Conservation (phyloP, 2,797 vertebrate species). For the Orestias chungarensis region DNA sequence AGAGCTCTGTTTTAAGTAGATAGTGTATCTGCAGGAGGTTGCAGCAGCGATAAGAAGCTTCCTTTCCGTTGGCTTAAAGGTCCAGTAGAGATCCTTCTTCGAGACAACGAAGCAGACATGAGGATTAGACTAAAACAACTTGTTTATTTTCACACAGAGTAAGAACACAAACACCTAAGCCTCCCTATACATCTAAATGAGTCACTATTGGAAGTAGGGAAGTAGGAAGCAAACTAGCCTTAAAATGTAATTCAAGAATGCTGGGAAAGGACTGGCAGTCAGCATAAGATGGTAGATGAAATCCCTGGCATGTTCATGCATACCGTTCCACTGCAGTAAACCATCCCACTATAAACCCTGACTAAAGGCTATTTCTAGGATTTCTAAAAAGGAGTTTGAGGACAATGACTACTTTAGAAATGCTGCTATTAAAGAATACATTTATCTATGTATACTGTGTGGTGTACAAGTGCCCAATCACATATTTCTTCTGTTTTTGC, state of each 20-base stretch:
- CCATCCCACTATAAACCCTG: conserved; percentile 22
- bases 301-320: conserved; percentile 34
- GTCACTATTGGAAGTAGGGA: conserved; percentile 16
- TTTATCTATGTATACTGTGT: background rate
- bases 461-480: background rate
- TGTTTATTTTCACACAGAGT: conserved; percentile 12
- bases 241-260: conserved; percentile 48
- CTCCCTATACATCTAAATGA: conserved; percentile 15
- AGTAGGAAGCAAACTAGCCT: conserved; percentile 22
- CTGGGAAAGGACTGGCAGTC: conserved; percentile 50
- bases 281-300: conserved; percentile 42
- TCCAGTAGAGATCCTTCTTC: conserved; percentile 7
- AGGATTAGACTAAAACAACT: conserved; percentile 3
- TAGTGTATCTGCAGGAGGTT: conserved; percentile 29
- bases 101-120: conserved; percentile 6
- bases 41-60: conserved; percentile 46
- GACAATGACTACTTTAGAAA: background rate
- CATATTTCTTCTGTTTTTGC: background rate
- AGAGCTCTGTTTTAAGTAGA: conserved; percentile 21
- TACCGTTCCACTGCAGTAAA: conserved; percentile 35
- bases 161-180: conserved; percentile 15
- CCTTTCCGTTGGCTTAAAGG: conserved; percentile 40
- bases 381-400: background rate
- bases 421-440: background rate
- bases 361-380: conserved; percentile 25